phyloP scores from a whole-genome alignment of 2,113 vertebrate species.

The Notothenia coriiceps region DNA sequence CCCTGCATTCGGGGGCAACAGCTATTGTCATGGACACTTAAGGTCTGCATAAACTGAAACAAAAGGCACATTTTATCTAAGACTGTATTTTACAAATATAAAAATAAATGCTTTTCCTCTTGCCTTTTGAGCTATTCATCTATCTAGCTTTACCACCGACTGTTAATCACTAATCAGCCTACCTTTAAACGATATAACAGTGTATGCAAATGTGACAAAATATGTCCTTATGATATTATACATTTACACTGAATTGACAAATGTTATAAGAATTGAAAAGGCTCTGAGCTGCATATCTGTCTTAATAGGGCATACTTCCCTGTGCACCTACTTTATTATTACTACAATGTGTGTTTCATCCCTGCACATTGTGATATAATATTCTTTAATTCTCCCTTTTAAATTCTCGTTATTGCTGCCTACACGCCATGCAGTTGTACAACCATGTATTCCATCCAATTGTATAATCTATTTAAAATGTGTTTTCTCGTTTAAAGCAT shows the following conservation, averaged over 20 bases:
- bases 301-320: background rate
- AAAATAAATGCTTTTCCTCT: background rate
- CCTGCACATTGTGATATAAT: slow-evolving; percentile 12
- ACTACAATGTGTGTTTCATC: background rate
- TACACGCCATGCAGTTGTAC: background rate
- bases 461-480: slow-evolving; percentile 58
- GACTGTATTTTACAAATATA: too few relatives aligned
- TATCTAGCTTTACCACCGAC: too few relatives aligned
- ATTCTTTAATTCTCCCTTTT: slow-evolving; percentile 5
- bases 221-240: too few relatives aligned
- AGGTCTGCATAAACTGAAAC: background rate
- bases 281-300: too few relatives aligned
- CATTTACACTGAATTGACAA: too few relatives aligned
- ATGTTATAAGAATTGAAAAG: too few relatives aligned
- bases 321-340: background rate
- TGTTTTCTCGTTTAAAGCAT: slow-evolving; percentile 32
- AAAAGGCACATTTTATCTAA: too few relatives aligned
- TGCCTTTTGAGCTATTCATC: too few relatives aligned
- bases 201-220: background rate
- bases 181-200: background rate
- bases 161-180: background rate
- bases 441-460: slow-evolving; percentile 35
- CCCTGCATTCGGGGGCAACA: too few relatives aligned
- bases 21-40: background rate
- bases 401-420: slow-evolving; percentile 6